These are phyloP conservation scores for Thelaira solivaga DNA, from an alignment of 2,888 invertebrate genomes.

Conservation along the genomic window DNA sequence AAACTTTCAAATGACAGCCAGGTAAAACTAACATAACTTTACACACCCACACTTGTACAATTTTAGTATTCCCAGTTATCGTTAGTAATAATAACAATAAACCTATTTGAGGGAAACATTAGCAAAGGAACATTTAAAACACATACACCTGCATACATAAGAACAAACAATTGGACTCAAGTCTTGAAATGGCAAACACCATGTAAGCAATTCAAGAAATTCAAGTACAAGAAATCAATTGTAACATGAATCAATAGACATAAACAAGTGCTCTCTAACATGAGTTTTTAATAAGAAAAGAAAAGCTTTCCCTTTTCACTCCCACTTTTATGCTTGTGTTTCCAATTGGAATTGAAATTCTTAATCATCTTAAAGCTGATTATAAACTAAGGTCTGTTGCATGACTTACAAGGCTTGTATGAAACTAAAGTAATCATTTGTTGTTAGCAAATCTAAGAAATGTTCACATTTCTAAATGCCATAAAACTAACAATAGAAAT, in stretches of 20 bases:
- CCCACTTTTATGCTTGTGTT: too few species aligned
- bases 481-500: too few species aligned
- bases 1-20: background rate
- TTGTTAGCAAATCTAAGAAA: too few species aligned
- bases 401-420: too few species aligned
- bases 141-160: too few species aligned
- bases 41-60: background rate
- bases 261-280: background rate
- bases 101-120: background rate
- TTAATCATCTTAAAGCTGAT: too few species aligned
- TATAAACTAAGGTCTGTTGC: too few species aligned
- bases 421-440: too few species aligned
- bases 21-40: background rate
- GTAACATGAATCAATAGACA: background rate
- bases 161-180: background rate
- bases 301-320: too few species aligned
- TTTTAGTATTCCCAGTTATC: background rate
- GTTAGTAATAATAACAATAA: background rate
- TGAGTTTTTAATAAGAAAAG: too few species aligned
- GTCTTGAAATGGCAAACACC: background rate
- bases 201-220: background rate
- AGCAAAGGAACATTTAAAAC: background rate
- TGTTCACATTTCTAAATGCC: too few species aligned
- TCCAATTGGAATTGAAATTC: too few species aligned
- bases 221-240: background rate